phyloP scores from a whole-genome alignment of 2,797 vertebrate genomes.

The Eulemur coronatus region DNA sequence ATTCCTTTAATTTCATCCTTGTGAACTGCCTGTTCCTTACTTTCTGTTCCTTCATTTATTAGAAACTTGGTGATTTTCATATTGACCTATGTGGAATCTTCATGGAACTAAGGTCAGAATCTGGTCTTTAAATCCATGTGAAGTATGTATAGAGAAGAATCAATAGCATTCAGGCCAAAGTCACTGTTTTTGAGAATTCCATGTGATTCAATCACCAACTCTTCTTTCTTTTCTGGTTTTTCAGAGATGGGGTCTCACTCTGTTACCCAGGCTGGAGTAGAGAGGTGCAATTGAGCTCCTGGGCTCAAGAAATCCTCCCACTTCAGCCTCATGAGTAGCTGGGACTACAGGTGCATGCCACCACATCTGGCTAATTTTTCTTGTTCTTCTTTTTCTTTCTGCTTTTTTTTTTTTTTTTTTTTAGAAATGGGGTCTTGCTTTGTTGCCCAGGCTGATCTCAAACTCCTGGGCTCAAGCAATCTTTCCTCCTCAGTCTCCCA shows the following conservation, averaged over 20 bases:
- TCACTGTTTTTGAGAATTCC: not conserved
- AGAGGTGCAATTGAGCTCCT: too few species aligned
- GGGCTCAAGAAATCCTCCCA: not conserved
- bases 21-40: not conserved
- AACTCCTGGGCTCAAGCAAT: too few species aligned
- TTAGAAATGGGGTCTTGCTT: too few species aligned
- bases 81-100: not conserved
- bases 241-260: not conserved
- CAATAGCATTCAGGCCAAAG: not conserved
- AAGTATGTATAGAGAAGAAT: not conserved
- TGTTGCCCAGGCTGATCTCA: too few species aligned
- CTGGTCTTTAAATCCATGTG: not conserved
- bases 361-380: not conserved
- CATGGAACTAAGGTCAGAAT: not conserved
- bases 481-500: too few species aligned
- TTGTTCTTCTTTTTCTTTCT: too few species aligned
- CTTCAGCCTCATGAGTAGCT: not conserved
- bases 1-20: slow-evolving; percentile 8
- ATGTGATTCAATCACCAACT: not conserved
- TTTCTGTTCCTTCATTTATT: not conserved
- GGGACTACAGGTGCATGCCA: not conserved
- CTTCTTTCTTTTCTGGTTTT: not conserved
- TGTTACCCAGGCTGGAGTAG: not conserved
- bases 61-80: not conserved
- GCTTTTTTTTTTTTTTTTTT: too few species aligned